Percentiles rank a stretch among this genome's conserved stretches.
Conservation (phyloP, 1,140 invertebrate species). For the Rhopalosiphum padi region DNA sequence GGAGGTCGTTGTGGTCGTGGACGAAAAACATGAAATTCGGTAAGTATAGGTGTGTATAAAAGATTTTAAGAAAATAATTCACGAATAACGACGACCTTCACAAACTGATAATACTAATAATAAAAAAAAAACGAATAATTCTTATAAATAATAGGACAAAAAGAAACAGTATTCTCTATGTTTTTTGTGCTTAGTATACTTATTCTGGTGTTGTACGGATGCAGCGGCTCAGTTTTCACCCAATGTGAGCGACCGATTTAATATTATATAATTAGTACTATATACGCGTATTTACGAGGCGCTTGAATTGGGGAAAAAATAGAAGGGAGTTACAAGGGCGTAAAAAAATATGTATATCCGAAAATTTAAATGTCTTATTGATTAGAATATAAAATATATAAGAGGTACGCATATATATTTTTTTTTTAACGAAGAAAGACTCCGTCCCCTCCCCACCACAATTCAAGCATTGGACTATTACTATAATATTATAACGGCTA, state of each 20-base stretch:
- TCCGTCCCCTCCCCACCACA: too few relatives aligned
- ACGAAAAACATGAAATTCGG: background rate
- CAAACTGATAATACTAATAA: background rate
- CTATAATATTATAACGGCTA: too few relatives aligned
- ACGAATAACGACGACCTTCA: background rate
- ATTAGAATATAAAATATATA: too few relatives aligned
- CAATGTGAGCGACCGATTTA: background rate
- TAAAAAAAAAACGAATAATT: background rate
- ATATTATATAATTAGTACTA: too few relatives aligned
- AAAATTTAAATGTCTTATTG: too few relatives aligned
- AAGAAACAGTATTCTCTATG: background rate
- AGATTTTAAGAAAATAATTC: background rate
- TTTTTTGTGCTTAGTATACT: background rate
- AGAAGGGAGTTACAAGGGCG: too few relatives aligned
- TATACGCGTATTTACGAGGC: background rate
- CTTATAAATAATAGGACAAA: background rate
- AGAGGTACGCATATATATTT: too few relatives aligned
- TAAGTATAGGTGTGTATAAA: background rate
- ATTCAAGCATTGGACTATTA: too few relatives aligned
- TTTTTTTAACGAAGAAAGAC: too few relatives aligned
- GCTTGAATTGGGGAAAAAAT: too few relatives aligned
- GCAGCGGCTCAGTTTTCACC: background rate
- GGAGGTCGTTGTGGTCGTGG: background rate
- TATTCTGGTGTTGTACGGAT: background rate
- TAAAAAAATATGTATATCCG: too few relatives aligned